Conservation (phyloP, 2,797 vertebrate species). For the Arremon aurantiirostris region DNA sequence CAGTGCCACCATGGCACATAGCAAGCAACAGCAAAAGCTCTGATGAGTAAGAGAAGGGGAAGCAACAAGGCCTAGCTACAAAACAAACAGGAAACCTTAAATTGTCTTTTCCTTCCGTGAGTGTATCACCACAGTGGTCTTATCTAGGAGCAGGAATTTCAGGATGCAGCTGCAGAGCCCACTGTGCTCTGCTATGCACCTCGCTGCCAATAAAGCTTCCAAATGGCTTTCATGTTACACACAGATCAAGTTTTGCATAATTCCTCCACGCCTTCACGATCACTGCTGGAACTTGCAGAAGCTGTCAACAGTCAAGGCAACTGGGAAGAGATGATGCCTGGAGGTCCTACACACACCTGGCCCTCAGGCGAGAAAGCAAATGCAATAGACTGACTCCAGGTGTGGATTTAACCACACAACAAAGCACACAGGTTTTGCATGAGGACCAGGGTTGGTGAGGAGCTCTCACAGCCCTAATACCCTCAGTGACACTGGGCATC, state of each 20-base stretch:
- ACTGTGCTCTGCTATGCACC: not conserved
- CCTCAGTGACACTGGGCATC: rapidly evolving
- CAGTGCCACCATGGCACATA: rapidly evolving
- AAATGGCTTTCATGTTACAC: not conserved
- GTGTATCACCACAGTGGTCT: not conserved
- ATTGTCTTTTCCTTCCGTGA: not conserved
- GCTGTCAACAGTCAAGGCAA: not conserved
- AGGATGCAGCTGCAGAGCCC: not conserved
- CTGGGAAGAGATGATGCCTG: not conserved
- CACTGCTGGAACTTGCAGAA: slow-evolving; percentile 18
- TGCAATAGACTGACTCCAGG: not conserved
- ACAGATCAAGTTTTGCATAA: not conserved
- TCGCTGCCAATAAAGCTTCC: not conserved
- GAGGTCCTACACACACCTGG: not conserved
- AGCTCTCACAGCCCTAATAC: not conserved
- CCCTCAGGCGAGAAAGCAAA: not conserved
- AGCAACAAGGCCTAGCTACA: not conserved
- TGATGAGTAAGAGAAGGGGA: not conserved
- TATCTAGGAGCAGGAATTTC: not conserved
- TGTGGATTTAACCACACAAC: not conserved
- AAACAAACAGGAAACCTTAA: not conserved
- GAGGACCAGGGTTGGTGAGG: not conserved
- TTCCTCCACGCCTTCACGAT: rapidly evolving
- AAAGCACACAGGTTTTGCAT: not conserved
- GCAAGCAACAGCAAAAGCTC: not conserved